Percentiles rank a stretch among this genome's conserved stretches.
phyloP scores from a whole-genome alignment of 2,888 invertebrate genomes.

The Agrochola macilenta region DNA sequence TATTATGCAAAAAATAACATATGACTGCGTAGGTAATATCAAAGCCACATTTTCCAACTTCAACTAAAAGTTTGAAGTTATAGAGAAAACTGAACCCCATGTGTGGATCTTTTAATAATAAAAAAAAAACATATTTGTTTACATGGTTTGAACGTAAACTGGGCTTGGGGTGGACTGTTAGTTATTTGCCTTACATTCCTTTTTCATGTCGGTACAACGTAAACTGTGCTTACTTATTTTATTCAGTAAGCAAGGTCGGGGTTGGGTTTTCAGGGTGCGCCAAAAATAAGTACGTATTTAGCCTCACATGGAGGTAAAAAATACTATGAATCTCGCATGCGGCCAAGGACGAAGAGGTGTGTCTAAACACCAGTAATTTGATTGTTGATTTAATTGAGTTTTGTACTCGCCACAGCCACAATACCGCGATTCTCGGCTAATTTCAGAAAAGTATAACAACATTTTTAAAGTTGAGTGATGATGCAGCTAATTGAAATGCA shows the following conservation, averaged over 20 bases:
- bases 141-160: too few relatives aligned
- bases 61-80: too few relatives aligned
- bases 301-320: not conserved
- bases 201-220: too few relatives aligned
- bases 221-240: not conserved
- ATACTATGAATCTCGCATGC: constrained; percentile 6
- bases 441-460: constrained; percentile 5
- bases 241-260: constrained; percentile 28
- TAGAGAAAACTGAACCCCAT: too few relatives aligned
- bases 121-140: too few relatives aligned
- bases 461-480: not conserved
- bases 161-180: too few relatives aligned
- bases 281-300: constrained; percentile 9
- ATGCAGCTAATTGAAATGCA: not conserved
- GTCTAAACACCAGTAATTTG: not conserved
- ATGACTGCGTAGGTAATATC: too few relatives aligned
- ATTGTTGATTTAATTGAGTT: not conserved
- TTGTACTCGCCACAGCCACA: not conserved
- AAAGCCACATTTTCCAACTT: too few relatives aligned
- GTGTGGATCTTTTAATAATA: too few relatives aligned
- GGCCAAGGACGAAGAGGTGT: not conserved
- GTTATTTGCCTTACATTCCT: too few relatives aligned
- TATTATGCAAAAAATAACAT: too few relatives aligned
- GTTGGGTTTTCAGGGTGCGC: constrained; percentile 36
- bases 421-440: not conserved